Conservation (phyloP, 2,113 vertebrate genomes). For the Semicossyphus pulcher region DNA sequence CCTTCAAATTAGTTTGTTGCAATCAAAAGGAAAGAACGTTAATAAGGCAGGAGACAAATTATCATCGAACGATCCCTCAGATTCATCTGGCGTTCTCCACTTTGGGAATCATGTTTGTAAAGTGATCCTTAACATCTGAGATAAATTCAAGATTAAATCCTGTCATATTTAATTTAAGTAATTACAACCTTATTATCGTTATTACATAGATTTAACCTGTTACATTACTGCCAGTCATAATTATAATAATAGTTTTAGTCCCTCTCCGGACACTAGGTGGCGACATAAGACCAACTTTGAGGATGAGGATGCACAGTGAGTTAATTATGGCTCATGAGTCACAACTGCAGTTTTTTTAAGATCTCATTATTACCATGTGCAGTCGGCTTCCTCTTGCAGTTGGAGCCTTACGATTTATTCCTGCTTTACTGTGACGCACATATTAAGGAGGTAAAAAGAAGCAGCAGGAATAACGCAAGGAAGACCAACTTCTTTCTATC, state of each 20-base stretch:
- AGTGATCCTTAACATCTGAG: too few relatives aligned
- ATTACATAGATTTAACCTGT: too few relatives aligned
- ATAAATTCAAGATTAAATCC: too few relatives aligned
- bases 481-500: background rate
- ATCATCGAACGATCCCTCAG: too few relatives aligned
- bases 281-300: constrained; percentile 13
- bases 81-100: too few relatives aligned
- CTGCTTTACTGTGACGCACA: background rate
- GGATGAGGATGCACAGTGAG: background rate
- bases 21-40: too few relatives aligned
- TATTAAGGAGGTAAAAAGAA: background rate
- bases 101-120: too few relatives aligned
- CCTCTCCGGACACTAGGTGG: constrained; percentile 46
- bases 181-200: too few relatives aligned
- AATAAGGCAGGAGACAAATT: too few relatives aligned
- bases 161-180: too few relatives aligned
- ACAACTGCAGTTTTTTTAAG: background rate
- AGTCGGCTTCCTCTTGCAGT: constrained; percentile 7
- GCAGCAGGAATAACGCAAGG: background rate
- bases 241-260: background rate
- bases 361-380: constrained; percentile 17
- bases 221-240: too few relatives aligned
- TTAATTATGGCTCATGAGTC: constrained; percentile 17
- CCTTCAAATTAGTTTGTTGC: too few relatives aligned
- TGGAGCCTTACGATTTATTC: constrained; percentile 20